Percentiles rank a stretch among this genome's conserved stretches.
These are phyloP conservation scores for Campaea margaritaria DNA, from an alignment of 2,888 invertebrate genomes.

Conservation along the genomic window DNA sequence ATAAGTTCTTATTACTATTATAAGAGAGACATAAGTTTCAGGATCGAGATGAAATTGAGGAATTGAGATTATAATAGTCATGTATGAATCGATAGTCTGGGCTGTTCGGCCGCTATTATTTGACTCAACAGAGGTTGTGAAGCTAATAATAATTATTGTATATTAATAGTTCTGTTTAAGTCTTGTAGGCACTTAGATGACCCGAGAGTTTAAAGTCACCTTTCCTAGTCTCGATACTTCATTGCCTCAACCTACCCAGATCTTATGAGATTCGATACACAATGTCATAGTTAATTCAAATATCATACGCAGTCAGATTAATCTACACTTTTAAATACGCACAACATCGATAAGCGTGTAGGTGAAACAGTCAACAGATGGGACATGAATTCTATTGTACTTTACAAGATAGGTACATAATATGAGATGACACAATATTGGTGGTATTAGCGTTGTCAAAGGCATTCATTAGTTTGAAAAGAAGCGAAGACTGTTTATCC, in stretches of 20 bases:
- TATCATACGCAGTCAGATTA: slow-evolving; percentile 22
- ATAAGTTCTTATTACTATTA: slow-evolving; percentile 43
- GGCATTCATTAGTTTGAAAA: not conserved
- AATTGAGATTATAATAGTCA: slow-evolving; percentile 32
- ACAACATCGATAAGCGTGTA: slow-evolving; percentile 14
- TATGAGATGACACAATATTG: not conserved
- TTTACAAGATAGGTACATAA: not conserved
- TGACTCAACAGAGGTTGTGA: not conserved
- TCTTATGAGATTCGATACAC: slow-evolving; percentile 23
- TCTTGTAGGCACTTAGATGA: slow-evolving; percentile 14
- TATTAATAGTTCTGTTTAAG: not conserved
- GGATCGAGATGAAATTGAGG: slow-evolving; percentile 37
- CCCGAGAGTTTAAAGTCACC: not conserved
- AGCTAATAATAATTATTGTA: not conserved
- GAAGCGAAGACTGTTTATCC: not conserved
- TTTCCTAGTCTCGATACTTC: not conserved
- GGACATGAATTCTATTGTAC: not conserved
- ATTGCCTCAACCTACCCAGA: slow-evolving; percentile 20
- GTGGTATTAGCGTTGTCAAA: not conserved
- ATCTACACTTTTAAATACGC: slow-evolving; percentile 12
- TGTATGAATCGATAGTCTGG: slow-evolving; percentile 16
- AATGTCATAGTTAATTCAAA: slow-evolving; percentile 20
- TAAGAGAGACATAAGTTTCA: slow-evolving; percentile 43
- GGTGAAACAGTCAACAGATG: slow-evolving; percentile 3
- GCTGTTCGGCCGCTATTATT: slow-evolving; percentile 8